Evolutionary conservation across 2,797 vertebrate species (phyloP).

Genomic region (Rallus crepitans): DNA sequence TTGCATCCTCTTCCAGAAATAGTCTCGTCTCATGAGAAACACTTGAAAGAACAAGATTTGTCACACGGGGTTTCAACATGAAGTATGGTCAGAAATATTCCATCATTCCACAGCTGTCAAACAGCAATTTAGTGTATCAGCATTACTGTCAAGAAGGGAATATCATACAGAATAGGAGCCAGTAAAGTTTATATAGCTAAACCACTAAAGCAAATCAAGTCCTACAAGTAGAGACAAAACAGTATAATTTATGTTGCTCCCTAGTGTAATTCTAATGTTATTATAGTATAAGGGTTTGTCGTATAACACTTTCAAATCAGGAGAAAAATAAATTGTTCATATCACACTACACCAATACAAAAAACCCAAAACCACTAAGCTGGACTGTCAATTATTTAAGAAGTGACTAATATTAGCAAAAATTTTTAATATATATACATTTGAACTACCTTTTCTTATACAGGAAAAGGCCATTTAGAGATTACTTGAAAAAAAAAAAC

Average conservation of each 20-base stretch:
- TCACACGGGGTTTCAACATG: neutral
- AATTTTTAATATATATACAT: neutral
- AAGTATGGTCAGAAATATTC: neutral
- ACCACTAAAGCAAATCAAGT: neutral
- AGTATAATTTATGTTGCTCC: neutral
- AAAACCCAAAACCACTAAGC: neutral
- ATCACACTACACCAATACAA: neutral
- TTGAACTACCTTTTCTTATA: neutral
- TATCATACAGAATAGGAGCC: neutral
- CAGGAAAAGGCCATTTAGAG: neutral
- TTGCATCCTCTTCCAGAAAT: neutral
- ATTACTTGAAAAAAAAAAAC: neutral
- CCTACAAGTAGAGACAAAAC: neutral
- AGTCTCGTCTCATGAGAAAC: neutral
- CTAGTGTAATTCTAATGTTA: neutral
- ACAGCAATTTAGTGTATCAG: neutral
- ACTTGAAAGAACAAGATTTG: neutral
- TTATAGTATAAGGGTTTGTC: neutral
- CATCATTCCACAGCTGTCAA: neutral
- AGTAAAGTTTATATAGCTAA: neutral
- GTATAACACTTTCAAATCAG: neutral
- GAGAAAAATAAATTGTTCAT: neutral
- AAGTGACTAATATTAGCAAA: neutral
- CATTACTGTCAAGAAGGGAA: neutral
- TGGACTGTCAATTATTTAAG: neutral